phyloP scores from a whole-genome alignment of 2,797 vertebrate species.

The Tokudaia tokunoshimensis region DNA sequence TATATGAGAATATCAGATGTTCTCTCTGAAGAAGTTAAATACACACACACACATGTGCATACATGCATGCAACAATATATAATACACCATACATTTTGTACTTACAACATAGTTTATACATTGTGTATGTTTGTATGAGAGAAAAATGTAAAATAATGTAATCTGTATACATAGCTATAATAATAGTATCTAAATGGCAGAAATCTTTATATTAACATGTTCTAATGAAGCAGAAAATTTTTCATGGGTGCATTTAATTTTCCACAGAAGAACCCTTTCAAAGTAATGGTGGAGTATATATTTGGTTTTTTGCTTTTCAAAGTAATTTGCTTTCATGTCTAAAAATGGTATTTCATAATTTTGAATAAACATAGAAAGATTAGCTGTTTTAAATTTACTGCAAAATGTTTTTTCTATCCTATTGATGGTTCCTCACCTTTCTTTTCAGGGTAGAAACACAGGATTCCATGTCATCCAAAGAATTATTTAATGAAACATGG shows the following conservation, averaged over 20 bases:
- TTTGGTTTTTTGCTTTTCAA: constrained; percentile 40
- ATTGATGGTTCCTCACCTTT: neutral
- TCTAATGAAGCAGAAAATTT: neutral
- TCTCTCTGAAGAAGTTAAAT: neutral
- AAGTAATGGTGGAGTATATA: neutral
- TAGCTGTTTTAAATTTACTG: constrained; percentile 15
- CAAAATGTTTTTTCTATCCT: neutral
- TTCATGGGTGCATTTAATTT: constrained; percentile 47
- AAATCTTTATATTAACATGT: constrained; percentile 35
- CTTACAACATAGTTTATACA: neutral
- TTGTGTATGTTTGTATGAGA: neutral
- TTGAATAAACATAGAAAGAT: constrained; percentile 52
- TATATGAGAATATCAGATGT: neutral
- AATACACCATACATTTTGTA: neutral
- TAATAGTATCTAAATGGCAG: neutral
- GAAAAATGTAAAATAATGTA: constrained; percentile 41
- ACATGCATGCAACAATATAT: neutral
- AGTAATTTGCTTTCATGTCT: constrained; percentile 47
- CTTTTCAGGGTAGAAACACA: neutral
- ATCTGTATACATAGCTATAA: neutral
- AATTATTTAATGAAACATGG: neutral
- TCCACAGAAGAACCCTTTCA: neutral
- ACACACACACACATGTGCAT: neutral
- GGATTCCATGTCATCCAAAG: neutral
- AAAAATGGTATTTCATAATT: constrained; percentile 30